Conservation (phyloP, 2,797 vertebrate species). For the Notoglanidium macrostoma region DNA sequence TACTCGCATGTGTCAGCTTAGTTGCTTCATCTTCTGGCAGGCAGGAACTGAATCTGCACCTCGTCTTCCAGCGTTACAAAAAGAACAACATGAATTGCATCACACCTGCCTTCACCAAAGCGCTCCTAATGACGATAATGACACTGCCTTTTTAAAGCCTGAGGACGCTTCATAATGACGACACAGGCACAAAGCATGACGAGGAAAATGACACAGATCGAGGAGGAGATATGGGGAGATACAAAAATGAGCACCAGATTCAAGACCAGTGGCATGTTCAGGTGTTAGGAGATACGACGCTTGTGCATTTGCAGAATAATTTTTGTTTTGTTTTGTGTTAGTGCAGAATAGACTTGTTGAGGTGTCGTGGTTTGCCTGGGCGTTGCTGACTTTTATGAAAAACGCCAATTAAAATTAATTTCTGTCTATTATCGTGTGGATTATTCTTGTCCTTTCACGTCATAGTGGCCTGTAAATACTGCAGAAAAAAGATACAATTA, state of each 20-base stretch:
- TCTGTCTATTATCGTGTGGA: not conserved
- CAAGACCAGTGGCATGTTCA: not conserved
- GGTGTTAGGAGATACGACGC: not conserved
- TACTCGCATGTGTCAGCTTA: slow-evolving; percentile 42
- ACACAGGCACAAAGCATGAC: not conserved
- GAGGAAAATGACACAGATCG: not conserved
- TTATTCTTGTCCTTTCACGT: not conserved
- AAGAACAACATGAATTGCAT: not conserved
- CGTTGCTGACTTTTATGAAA: not conserved
- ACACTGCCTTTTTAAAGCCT: not conserved
- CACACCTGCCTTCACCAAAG: not conserved
- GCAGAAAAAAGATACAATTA: not conserved
- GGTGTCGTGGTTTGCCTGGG: not conserved
- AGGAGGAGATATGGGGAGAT: not conserved
- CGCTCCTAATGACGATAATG: not conserved
- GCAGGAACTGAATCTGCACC: not conserved
- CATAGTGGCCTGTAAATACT: not conserved
- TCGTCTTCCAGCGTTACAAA: not conserved
- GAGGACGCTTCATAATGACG: not conserved
- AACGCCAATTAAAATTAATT: not conserved
- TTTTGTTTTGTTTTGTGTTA: not conserved
- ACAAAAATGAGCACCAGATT: not conserved
- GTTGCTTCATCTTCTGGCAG: slow-evolving; percentile 12
- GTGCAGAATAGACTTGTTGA: not conserved
- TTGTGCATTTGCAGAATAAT: not conserved